Percentiles rank a stretch among this genome's conserved stretches.
These are phyloP conservation scores for Melanerpes formicivorus DNA, from an alignment of 2,113 vertebrate genomes.

Conservation along the genomic window DNA sequence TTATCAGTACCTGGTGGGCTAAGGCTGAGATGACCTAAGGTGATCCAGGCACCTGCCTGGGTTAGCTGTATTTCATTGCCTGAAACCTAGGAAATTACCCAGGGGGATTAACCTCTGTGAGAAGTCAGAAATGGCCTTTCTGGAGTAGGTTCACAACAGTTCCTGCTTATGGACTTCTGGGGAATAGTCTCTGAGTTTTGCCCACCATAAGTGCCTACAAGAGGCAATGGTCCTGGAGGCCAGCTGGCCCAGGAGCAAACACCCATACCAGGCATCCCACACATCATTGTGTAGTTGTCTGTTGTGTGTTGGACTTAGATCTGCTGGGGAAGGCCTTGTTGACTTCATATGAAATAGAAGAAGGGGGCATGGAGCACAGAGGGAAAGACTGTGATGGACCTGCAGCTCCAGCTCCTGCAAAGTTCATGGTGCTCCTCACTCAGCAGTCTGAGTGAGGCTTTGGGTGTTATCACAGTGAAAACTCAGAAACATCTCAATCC, in stretches of 20 bases:
- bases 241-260: neutral
- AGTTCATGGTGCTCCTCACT: neutral
- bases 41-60: neutral
- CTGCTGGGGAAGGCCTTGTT: neutral
- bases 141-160: neutral
- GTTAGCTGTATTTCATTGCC: neutral
- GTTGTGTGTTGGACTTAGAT: neutral
- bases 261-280: accelerated
- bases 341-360: neutral
- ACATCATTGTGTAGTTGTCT: accelerated
- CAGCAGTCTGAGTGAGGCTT: neutral
- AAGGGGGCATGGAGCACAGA: neutral
- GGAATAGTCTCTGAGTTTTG: neutral
- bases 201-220: accelerated
- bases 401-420: neutral
- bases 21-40: neutral
- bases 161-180: neutral
- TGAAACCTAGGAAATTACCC: neutral
- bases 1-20: neutral
- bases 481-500: neutral
- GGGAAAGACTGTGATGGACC: neutral
- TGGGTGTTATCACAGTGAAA: neutral
- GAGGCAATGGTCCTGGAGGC: neutral
- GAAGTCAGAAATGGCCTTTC: neutral
- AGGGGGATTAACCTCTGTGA: neutral